These are phyloP conservation scores for Branchipolynoe longqiensis DNA, from an alignment of 2,888 invertebrate species.

Conservation along the genomic window DNA sequence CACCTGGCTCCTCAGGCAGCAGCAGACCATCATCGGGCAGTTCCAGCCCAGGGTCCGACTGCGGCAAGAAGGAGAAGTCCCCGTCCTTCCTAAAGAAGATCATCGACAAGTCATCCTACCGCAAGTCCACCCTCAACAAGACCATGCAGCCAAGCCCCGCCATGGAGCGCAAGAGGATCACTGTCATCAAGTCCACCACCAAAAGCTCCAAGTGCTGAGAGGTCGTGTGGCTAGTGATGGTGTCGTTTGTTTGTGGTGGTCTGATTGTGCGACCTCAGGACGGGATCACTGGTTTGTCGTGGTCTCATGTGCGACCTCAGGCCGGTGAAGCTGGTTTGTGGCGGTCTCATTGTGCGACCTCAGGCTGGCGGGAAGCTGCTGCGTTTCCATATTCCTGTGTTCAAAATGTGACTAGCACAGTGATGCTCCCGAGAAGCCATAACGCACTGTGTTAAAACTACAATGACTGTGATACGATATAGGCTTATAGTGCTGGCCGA, in stretches of 20 bases:
- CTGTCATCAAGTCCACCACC: conserved; percentile 54
- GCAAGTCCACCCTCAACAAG: conserved; percentile 65
- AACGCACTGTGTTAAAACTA: conserved; percentile 42
- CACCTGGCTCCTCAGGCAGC: conserved; percentile 54
- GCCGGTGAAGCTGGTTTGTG: not conserved
- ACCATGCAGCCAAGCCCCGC: conserved; percentile 6
- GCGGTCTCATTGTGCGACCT: not conserved
- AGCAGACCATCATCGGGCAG: conserved; percentile 1
- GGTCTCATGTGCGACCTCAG: no score
- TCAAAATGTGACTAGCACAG: conserved; percentile 44
- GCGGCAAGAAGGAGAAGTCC: conserved; percentile 69
- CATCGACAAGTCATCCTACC: conserved; percentile 68
- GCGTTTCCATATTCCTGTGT: conserved; percentile 42
- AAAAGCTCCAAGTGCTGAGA: conserved; percentile 57
- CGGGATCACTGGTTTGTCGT: not conserved
- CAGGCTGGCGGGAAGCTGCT: not conserved
- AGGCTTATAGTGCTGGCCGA: conserved; percentile 7
- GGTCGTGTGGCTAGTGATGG: not conserved
- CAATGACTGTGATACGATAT: conserved; percentile 57
- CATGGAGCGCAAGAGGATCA: conserved; percentile 25
- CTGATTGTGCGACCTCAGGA: not conserved
- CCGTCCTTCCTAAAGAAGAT: conserved; percentile 73
- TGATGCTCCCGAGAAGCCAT: conserved; percentile 34
- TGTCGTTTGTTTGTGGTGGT: not conserved
- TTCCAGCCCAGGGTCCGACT: conserved; percentile 58